Evolutionary conservation across 1,140 invertebrate species (phyloP), one percentile per base, ranked within the genome.

Genomic region (Tyrophagus putrescentiae): DNA sequence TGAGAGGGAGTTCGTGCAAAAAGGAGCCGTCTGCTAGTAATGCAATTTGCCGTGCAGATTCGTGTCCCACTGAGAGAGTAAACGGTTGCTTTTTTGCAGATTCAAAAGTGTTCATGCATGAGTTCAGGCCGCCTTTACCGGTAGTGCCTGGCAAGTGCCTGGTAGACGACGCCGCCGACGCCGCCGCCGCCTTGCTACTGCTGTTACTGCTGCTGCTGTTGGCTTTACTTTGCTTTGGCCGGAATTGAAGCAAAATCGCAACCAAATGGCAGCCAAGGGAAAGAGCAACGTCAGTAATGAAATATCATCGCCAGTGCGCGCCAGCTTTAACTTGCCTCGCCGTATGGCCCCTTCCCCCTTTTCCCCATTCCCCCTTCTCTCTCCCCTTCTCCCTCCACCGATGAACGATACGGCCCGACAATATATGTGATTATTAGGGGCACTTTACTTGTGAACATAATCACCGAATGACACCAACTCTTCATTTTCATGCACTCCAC

Each of bases 161-260:
- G n/a, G n/a, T n/a, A n/a, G n/a, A n/a, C n/a, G n/a, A n/a, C n/a
- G n/a, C n/a, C n/a, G n/a, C n/a, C n/a, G n/a, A n/a, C n/a, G n/a
- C n/a, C n/a, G n/a, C n/a, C 13, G 36, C 13, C 21, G 36, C 36
- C 21, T 39, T 39, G 36, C 36, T 13, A 13, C 36, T 13, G 13
- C 21, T 13, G 36, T 13, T 48, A 13, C 45, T 7, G 45, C 31
- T 29, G 23, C 9, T 25, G 45, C 31, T 18, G 13, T 7, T 6
- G 23, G 45, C 18, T 21, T 21, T 39, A 13, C 36, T 21, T 39
- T 39, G 7, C 31, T 48, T 48, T 48, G n/a, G n/a, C 45, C 45
- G 45, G 45, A 48, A 48, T 48, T 48, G 45, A 48, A 48, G n/a
- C 36, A 25, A 48, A 48, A 48, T 48, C 45, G 45, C 45, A 48